phyloP scores from a whole-genome alignment of 2,888 invertebrate species.

The Salticus scenicus region DNA sequence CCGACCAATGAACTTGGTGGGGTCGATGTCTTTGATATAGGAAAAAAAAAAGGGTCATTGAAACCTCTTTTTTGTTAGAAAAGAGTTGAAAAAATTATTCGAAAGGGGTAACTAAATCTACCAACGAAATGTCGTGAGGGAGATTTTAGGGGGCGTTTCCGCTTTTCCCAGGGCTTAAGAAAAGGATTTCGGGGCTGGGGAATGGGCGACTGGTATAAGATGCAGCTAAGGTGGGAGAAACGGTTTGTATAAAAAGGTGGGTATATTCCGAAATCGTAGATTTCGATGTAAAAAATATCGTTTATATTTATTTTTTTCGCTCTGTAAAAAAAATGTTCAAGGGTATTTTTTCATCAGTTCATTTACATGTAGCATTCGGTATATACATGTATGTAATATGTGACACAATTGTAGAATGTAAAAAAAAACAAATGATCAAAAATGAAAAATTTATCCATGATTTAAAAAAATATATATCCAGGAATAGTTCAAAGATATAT shows the following conservation, averaged over 20 bases:
- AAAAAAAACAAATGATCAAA: no score
- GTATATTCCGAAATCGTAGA: no score
- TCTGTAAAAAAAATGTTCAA: no score
- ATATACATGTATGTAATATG: no score
- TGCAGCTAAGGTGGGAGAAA: not conserved
- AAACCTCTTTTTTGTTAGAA: not conserved
- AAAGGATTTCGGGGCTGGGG: not conserved
- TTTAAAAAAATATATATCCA: no score
- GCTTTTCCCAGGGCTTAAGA: not conserved
- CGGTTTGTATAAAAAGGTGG: conserved; percentile 21
- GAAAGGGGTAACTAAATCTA: not conserved
- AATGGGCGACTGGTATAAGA: not conserved
- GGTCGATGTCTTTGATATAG: conserved; percentile 18
- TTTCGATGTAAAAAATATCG: no score
- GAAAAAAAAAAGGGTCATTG: not conserved
- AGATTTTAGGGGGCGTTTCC: conserved; percentile 28
- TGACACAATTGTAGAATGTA: no score
- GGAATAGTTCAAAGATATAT: no score
- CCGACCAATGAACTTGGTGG: conserved; percentile 15
- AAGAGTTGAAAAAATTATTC: not conserved
- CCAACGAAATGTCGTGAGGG: conserved; percentile 49
- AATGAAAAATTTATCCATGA: no score
- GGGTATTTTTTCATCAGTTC: no score
- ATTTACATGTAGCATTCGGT: no score
- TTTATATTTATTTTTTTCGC: no score